Percentiles rank a stretch among this genome's conserved stretches.
These are phyloP conservation scores for Syngnathus typhle DNA, from an alignment of 2,113 vertebrate genomes.

Conservation along the genomic window DNA sequence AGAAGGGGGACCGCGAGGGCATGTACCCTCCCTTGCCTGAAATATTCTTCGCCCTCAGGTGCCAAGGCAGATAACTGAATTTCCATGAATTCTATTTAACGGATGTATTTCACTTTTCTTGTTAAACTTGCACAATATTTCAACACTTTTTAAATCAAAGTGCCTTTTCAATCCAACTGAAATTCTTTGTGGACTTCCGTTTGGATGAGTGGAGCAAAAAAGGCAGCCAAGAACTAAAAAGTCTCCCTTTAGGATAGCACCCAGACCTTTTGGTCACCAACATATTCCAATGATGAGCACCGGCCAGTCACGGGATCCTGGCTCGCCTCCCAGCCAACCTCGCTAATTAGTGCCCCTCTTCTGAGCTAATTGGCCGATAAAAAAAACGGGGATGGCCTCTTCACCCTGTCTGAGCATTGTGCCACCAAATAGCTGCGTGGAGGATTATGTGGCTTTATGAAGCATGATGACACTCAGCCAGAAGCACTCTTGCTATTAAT, in stretches of 20 bases:
- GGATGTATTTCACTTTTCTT: no score
- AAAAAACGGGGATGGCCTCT: conserved; percentile 68
- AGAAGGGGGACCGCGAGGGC: neutral
- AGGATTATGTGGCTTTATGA: conserved; percentile 59
- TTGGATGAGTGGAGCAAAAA: no score
- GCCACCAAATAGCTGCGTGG: conserved; percentile 56
- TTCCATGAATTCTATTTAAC: no score
- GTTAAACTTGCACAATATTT: no score
- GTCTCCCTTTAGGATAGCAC: conserved; percentile 39
- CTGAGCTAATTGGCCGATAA: conserved; percentile 67
- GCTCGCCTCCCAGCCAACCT: conserved; percentile 60
- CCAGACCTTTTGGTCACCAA: conserved; percentile 41
- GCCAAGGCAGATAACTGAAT: no score
- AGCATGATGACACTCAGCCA: conserved; percentile 52
- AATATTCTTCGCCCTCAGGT: no score
- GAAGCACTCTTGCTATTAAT: conserved; percentile 50
- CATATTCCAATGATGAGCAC: conserved; percentile 34
- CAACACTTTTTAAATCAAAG: neutral
- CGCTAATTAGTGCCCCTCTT: conserved; percentile 64
- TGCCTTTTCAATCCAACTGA: conserved; percentile 3
- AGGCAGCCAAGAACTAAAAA: conserved; percentile 14
- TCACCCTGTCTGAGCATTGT: conserved; percentile 57
- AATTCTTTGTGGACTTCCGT: neutral
- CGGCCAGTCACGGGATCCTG: conserved; percentile 56
- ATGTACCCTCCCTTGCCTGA: no score